Base-by-base conservation (phyloP, 2,797 vertebrate genomes). In the Cossypha dichroa region DNA sequence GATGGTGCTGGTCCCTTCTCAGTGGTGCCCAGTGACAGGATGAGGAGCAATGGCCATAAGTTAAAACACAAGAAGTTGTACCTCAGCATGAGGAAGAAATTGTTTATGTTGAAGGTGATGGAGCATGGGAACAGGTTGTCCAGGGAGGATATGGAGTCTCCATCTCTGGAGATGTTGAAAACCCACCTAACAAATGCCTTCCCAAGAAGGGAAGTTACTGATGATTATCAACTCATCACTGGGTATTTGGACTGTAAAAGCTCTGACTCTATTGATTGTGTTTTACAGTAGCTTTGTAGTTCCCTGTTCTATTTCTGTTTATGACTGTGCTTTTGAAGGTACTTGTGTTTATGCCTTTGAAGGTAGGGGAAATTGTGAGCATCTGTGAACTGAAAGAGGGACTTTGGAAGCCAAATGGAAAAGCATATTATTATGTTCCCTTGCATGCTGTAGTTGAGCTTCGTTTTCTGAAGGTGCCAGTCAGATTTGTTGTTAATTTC, bases 81-180 rank as follows among this genome's bases (percentile, higher is more conserved):
- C 18, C 28, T 64, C 22, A 49, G 4, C 19, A 28, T 22, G 25
- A 51, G 20, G 25, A 51, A 51, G 14, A 70, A 31, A 7, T 58
- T 58, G 12, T 51, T 64, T 58, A 5, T 29, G 4, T 19, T 70
- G 52, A 40, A 29, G 33, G 6, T 64, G 51, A 18, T 58, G 69
- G n/a, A 49, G 36, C 36, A 19, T 1, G 5, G 49, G 5, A 63
- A 4, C 11, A 11, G 11, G 21, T 22, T 70, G 15, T 45, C 21
- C 9, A 9, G 21, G 21, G 15, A 40, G 13, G 9, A 31, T 0
- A 1, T 34, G 25, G 33, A 23, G 25, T 51, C 29, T 73, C n/a
- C 1, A 1, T 40, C 7, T 52, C 33, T 52, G 33, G 38, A 40
- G 38, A 13, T 0, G 1, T 58, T 77, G 38, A 58, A 31, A 77